phyloP scores from a whole-genome alignment of 2,888 invertebrate species.

The Pandemis cinnamomeana region DNA sequence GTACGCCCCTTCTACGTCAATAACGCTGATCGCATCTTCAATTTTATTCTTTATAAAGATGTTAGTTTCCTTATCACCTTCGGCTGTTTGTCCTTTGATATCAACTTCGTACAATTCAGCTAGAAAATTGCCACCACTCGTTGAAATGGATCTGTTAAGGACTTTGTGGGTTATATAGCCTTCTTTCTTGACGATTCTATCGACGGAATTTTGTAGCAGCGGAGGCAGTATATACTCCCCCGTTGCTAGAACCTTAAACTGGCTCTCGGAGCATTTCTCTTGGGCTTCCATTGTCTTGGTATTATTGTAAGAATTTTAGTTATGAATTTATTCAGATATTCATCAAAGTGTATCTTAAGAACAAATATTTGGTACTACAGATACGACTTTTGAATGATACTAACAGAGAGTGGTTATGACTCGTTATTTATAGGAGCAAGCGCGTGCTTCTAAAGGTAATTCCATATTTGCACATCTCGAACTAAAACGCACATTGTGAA shows the following conservation, averaged over 20 bases:
- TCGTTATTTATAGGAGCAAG: background rate
- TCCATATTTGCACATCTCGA: background rate
- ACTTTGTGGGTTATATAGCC: constrained; percentile 49
- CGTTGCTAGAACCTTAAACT: background rate
- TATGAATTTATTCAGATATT: background rate
- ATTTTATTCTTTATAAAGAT: constrained; percentile 65
- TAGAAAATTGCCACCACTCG: constrained; percentile 62
- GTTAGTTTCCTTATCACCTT: constrained; percentile 49
- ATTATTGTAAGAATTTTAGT: background rate
- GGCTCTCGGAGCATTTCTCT: background rate
- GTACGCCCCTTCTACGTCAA: constrained; percentile 55
- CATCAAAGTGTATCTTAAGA: background rate
- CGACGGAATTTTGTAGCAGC: constrained; percentile 47
- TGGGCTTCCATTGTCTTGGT: background rate
- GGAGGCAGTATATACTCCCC: background rate
- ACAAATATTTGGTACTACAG: background rate
- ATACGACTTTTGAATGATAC: background rate
- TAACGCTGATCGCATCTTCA: constrained; percentile 50
- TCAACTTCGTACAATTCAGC: constrained; percentile 47
- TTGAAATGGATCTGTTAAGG: constrained; percentile 46
- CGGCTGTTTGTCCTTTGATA: constrained; percentile 49
- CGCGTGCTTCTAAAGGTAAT: background rate
- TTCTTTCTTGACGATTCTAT: constrained; percentile 50
- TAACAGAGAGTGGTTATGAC: background rate
- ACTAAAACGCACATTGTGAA: background rate